A percentile compares a stretch with the other conserved stretches of the same genome.
These are phyloP conservation scores for Philypnodon macrostomus DNA, from an alignment of 2,797 vertebrate species.

Conservation along the genomic window DNA sequence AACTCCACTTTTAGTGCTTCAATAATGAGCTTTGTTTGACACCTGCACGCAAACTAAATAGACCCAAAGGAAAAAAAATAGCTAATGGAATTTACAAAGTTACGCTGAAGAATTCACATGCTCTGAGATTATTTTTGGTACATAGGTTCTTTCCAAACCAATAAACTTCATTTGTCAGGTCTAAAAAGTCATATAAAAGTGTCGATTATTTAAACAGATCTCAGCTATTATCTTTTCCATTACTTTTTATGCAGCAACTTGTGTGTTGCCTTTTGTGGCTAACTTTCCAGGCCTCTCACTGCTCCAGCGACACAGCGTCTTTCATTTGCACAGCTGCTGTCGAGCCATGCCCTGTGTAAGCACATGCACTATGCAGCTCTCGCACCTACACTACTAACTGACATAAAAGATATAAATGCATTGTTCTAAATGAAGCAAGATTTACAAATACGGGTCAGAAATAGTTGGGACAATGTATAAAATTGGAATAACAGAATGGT, in stretches of 20 bases:
- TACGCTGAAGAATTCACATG: constrained; percentile 4
- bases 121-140: neutral
- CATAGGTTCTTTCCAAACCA: constrained; percentile 9
- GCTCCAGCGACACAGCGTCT: constrained; percentile 67
- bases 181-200: constrained; percentile 24
- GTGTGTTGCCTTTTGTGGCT: constrained; percentile 65
- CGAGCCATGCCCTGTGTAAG: constrained; percentile 66
- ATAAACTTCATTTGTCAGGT: constrained; percentile 33
- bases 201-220: constrained; percentile 48
- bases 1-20: constrained; percentile 27
- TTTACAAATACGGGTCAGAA: too few species aligned
- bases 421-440: constrained; percentile 32
- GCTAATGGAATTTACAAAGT: constrained; percentile 9
- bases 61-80: neutral
- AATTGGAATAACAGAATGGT: too few species aligned
- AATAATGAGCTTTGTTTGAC: constrained; percentile 38
- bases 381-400: constrained; percentile 23
- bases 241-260: constrained; percentile 60
- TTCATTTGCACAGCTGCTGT: constrained; percentile 77
- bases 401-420: constrained; percentile 41
- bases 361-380: constrained; percentile 49
- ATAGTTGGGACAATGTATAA: too few species aligned
- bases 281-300: constrained; percentile 73
- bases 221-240: constrained; percentile 64
- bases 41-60: constrained; percentile 25